Percentiles rank a stretch among this genome's conserved stretches.
These are phyloP conservation scores for Stenchaetothrips biformis DNA, from an alignment of 2,888 invertebrate genomes.

Conservation along the genomic window DNA sequence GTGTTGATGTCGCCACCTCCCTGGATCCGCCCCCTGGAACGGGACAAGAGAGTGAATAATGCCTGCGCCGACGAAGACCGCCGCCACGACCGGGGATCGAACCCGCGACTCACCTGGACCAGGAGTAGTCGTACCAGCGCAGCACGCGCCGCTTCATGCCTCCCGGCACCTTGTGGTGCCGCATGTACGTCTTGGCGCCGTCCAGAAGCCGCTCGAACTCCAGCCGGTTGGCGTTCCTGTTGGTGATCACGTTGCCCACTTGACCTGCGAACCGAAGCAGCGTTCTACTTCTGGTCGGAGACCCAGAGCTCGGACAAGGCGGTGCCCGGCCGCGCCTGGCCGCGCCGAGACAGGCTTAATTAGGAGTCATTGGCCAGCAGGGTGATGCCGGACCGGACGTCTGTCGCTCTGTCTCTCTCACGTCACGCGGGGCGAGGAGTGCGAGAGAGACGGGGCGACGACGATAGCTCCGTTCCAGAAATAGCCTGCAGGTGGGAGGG, in stretches of 20 bases:
- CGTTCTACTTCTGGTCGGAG: no score
- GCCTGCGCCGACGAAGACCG: no score
- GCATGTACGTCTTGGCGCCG: slow-evolving; percentile 95
- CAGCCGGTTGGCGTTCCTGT: slow-evolving; percentile 89
- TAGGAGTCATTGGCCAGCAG: no score
- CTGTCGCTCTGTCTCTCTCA: no score
- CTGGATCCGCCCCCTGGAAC: slow-evolving; percentile 77
- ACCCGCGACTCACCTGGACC: slow-evolving; percentile 63
- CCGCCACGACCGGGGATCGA: slow-evolving; percentile 2
- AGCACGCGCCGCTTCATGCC: slow-evolving; percentile 94
- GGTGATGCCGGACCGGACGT: no score
- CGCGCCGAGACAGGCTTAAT: no score
- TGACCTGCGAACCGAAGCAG: slow-evolving; percentile 57
- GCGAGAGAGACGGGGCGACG: no score
- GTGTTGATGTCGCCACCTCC: slow-evolving; percentile 96
- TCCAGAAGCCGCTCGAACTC: slow-evolving; percentile 92
- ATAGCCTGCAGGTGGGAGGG: no score
- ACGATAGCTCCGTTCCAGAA: no score
- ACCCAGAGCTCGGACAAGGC: no score
- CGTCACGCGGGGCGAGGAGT: no score
- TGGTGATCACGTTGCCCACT: slow-evolving; percentile 96
- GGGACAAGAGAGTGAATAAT: slow-evolving; percentile 28
- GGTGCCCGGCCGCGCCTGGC: no score
- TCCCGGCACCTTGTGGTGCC: slow-evolving; percentile 92
- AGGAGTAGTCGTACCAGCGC: slow-evolving; percentile 96